Conservation (phyloP, 2,113 vertebrate species). For the Gobiocypris rarus region DNA sequence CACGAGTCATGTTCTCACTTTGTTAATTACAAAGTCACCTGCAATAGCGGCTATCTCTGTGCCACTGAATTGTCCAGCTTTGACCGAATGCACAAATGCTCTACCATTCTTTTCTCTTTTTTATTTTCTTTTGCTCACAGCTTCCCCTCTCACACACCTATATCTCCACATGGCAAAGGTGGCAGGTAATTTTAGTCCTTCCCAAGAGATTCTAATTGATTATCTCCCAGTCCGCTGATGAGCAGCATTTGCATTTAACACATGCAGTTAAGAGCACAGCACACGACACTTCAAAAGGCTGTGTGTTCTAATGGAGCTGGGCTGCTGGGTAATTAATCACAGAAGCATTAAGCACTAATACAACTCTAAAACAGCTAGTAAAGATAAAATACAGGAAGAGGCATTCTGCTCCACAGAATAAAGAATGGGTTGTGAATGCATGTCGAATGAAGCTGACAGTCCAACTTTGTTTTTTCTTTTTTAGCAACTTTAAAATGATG, state of each 20-base stretch:
- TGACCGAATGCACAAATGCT: background rate
- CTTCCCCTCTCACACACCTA: background rate
- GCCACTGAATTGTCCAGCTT: constrained; percentile 3
- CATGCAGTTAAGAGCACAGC: background rate
- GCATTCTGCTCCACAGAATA: constrained; percentile 19
- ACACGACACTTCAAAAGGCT: constrained; percentile 15
- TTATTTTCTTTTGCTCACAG: background rate
- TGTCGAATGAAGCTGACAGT: background rate
- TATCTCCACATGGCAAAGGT: constrained; percentile 39
- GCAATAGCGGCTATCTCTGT: background rate
- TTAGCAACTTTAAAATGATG: constrained; percentile 24
- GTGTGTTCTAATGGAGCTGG: constrained; percentile 17
- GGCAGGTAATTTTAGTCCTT: constrained; percentile 38
- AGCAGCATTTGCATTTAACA: constrained; percentile 55
- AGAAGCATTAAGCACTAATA: background rate
- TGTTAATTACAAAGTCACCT: background rate
- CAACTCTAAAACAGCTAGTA: constrained; percentile 23
- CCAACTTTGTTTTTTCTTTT: constrained; percentile 3
- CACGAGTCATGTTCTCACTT: background rate
- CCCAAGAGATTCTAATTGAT: constrained; percentile 43
- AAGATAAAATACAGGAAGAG: constrained; percentile 19
- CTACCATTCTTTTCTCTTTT: background rate
- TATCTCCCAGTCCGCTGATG: constrained; percentile 43
- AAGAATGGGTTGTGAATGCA: background rate
- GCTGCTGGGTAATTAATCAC: constrained; percentile 49